These are phyloP conservation scores for Petrolisthes cinctipes DNA, from an alignment of 2,888 invertebrate species.

Conservation along the genomic window DNA sequence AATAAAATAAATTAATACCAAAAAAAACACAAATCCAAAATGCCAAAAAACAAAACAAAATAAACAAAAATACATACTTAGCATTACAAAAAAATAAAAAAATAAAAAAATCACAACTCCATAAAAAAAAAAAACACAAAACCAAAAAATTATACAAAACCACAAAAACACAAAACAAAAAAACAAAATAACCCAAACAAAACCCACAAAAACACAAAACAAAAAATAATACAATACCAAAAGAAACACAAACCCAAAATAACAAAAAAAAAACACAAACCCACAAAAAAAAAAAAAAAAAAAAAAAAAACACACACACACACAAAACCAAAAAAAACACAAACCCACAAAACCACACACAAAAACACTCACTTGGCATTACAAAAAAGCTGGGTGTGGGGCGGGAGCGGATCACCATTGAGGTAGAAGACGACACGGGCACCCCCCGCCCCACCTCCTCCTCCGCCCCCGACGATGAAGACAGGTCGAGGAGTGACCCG, in stretches of 20 bases:
- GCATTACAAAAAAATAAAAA: background rate
- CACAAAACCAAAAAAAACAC: background rate
- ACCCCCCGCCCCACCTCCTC: too few relatives aligned
- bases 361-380: constrained; percentile 80
- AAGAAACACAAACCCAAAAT: background rate
- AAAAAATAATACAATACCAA: too few relatives aligned
- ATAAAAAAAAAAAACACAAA: too few relatives aligned
- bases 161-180: too few relatives aligned
- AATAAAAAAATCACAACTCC: background rate
- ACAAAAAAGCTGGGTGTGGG: constrained; percentile 81
- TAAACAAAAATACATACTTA: background rate
- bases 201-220: background rate
- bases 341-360: background rate
- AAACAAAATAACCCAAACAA: background rate
- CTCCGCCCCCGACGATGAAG: too few relatives aligned
- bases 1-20: background rate
- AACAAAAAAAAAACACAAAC: background rate
- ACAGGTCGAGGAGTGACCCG: constrained; percentile 86
- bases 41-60: background rate
- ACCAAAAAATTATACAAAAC: too few relatives aligned
- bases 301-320: background rate
- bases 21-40: background rate
- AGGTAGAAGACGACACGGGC: constrained; percentile 84
- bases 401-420: constrained; percentile 81
- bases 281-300: background rate